These are phyloP conservation scores for Patella pellucida DNA, from an alignment of 2,888 invertebrate species.

Conservation along the genomic window DNA sequence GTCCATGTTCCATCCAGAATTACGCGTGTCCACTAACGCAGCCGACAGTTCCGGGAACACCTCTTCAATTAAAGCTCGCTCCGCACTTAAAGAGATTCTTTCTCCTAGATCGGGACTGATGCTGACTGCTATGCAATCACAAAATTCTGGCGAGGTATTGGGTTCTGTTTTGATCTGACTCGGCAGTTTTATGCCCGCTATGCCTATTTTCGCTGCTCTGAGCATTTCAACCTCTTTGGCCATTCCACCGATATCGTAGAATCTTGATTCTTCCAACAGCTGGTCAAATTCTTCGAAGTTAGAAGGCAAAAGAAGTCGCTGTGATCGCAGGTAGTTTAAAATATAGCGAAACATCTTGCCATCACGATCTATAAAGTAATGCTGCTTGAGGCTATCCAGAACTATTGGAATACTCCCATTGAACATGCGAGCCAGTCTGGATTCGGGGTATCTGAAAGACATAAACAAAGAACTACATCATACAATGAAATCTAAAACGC, in stretches of 20 bases:
- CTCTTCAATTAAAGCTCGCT: slow-evolving; percentile 78
- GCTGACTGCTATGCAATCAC: slow-evolving; percentile 85
- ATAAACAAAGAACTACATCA: slow-evolving; percentile 19
- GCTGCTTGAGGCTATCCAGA: slow-evolving; percentile 94
- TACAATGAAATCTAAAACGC: slow-evolving; percentile 1
- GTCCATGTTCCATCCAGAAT: slow-evolving; percentile 87
- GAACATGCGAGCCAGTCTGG: slow-evolving; percentile 91
- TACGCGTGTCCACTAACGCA: slow-evolving; percentile 81
- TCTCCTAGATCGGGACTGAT: slow-evolving; percentile 86
- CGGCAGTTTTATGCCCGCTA: slow-evolving; percentile 26
- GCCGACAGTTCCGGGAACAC: slow-evolving; percentile 77
- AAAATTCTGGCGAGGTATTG: slow-evolving; percentile 61
- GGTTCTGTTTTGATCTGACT: slow-evolving; percentile 24
- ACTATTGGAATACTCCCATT: slow-evolving; percentile 96
- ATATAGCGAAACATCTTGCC: slow-evolving; percentile 98
- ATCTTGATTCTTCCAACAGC: slow-evolving; percentile 89
- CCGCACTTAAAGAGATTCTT: slow-evolving; percentile 85
- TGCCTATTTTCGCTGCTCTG: slow-evolving; percentile 28
- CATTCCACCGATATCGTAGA: slow-evolving; percentile 83
- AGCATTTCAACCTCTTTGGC: slow-evolving; percentile 19
- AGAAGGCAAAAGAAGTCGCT: slow-evolving; percentile 86
- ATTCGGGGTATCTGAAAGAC: slow-evolving; percentile 88
- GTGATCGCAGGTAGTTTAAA: slow-evolving; percentile 94
- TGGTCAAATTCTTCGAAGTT: slow-evolving; percentile 90
- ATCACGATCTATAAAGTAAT: slow-evolving; percentile 98